Percentiles rank a stretch among this genome's conserved stretches.
Evolutionary conservation across 1,140 invertebrate genomes (phyloP).

Genomic region (Danaus melanippus): DNA sequence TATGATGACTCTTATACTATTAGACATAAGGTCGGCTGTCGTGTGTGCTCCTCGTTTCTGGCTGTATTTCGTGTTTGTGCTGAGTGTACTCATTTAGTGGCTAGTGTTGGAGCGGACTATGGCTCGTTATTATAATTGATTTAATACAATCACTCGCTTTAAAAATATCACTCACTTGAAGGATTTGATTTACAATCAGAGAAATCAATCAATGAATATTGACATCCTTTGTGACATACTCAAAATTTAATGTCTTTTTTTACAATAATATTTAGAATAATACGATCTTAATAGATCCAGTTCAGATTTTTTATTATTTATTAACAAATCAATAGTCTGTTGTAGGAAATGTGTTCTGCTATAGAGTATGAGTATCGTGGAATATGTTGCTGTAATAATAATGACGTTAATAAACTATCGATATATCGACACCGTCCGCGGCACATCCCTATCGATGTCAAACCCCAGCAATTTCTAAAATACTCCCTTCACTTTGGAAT

Average conservation of each 20-base stretch:
- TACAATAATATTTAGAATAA: no score
- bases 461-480: conserved; percentile 54
- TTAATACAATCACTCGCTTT: conserved; percentile 2
- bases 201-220: no score
- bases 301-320: no score
- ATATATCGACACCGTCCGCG: conserved; percentile 7
- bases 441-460: conserved; percentile 24
- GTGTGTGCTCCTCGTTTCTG: background rate
- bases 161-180: no score
- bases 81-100: conserved; percentile 28
- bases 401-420: conserved; percentile 10
- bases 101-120: conserved; percentile 31
- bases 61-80: conserved; percentile 19
- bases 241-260: no score
- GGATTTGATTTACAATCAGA: no score
- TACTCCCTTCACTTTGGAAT: conserved; percentile 58
- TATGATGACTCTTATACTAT: conserved; percentile 15
- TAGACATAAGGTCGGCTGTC: conserved; percentile 22
- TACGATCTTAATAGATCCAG: no score
- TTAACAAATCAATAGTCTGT: no score
- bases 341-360: no score
- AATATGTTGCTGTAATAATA: no score
- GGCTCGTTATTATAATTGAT: conserved; percentile 24
- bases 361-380: no score
- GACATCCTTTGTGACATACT: no score